phyloP scores from a whole-genome alignment of 2,888 invertebrate genomes.

The Chloroclystis v-ata region DNA sequence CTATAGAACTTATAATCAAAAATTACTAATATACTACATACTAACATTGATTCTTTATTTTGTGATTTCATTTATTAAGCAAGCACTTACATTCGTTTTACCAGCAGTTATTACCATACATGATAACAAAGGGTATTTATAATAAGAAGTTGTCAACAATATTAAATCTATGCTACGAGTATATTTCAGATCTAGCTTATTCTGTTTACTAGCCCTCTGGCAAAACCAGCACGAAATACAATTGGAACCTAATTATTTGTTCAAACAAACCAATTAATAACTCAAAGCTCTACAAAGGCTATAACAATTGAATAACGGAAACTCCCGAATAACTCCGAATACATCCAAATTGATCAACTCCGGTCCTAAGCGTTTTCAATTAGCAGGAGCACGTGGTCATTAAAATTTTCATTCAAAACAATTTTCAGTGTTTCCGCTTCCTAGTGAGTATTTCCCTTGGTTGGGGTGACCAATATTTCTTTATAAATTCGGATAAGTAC shows the following conservation, averaged over 20 bases:
- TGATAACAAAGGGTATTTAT: no score
- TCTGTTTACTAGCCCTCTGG: no score
- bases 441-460: constrained; percentile 40
- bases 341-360: constrained; percentile 51
- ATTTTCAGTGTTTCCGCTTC: constrained; percentile 60
- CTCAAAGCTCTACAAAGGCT: constrained; percentile 22
- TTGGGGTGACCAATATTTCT: constrained; percentile 33
- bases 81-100: no score
- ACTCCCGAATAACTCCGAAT: neutral
- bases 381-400: constrained; percentile 57
- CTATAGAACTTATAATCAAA: no score
- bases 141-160: no score
- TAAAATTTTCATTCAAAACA: constrained; percentile 74
- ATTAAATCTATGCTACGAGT: no score
- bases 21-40: no score
- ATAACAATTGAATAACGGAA: constrained; percentile 35
- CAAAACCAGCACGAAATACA: neutral
- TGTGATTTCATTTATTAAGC: no score
- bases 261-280: constrained; percentile 15
- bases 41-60: no score
- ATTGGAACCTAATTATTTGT: constrained; percentile 1
- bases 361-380: constrained; percentile 61
- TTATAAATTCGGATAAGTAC: no score
- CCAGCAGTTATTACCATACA: no score
- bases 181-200: no score